phyloP scores from a whole-genome alignment of 1,140 invertebrate species.

The Drosophila equinoxialis region DNA sequence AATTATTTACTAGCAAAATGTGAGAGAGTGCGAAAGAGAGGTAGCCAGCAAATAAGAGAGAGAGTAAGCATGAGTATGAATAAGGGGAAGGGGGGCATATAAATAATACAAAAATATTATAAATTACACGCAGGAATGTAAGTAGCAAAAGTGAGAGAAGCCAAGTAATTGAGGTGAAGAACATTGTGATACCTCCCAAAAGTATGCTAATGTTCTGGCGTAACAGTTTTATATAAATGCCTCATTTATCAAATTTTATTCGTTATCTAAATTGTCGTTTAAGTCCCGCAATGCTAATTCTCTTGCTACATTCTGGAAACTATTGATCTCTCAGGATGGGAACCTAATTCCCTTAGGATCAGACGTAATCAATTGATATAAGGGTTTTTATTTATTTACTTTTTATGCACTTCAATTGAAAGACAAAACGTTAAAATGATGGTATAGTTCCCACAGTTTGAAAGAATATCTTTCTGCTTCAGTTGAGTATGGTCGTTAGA shows the following conservation, averaged over 20 bases:
- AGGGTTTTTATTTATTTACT: too few relatives aligned
- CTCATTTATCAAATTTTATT: neutral
- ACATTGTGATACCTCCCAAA: slow-evolving; percentile 33
- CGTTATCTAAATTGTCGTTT: too few relatives aligned
- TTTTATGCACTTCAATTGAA: too few relatives aligned
- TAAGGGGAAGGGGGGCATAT: slow-evolving; percentile 43
- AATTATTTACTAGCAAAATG: slow-evolving; percentile 75
- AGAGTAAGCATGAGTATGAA: neutral
- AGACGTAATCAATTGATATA: too few relatives aligned
- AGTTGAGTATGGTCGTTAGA: slow-evolving; percentile 2
- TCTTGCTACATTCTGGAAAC: too few relatives aligned
- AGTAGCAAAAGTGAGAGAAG: slow-evolving; percentile 37
- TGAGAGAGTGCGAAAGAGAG: slow-evolving; percentile 37
- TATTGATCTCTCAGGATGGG: too few relatives aligned
- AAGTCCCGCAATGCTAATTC: too few relatives aligned
- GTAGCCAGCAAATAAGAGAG: neutral
- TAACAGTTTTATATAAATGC: neutral
- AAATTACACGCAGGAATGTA: slow-evolving; percentile 73
- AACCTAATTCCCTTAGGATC: too few relatives aligned
- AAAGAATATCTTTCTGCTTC: neutral
- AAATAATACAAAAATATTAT: slow-evolving; percentile 81
- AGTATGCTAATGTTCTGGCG: slow-evolving; percentile 29
- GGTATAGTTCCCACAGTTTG: neutral
- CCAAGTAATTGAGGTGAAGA: slow-evolving; percentile 31
- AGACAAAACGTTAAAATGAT: neutral